Base-by-base conservation (phyloP, 2,797 vertebrate genomes). In the Sebastes ruberrimus region DNA sequence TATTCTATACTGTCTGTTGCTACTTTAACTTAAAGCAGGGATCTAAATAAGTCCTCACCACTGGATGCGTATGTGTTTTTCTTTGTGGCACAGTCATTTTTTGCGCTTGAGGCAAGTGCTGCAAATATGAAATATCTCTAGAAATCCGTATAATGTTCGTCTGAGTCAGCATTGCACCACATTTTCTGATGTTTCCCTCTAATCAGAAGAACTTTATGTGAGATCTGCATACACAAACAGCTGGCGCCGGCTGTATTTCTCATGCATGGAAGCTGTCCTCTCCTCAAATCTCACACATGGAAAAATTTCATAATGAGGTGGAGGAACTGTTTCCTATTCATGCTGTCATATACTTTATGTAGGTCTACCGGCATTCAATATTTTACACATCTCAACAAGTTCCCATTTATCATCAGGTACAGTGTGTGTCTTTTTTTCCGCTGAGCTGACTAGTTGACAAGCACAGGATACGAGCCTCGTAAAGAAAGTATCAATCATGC, bases 401-500 rank as follows among this genome's bases (percentile, higher is more conserved):
- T 88, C 68, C 78, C 88, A 86, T 93, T 89, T 79, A 90, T 93
- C 88, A 89, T 85, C 75, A 75, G 82, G 85, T 84, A 69, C 84
- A 69, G 55, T 49, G 20, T 70, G 74, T 75, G 42, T 66, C 57
- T 70, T 53, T 71, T 76, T 86, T n/a, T 1, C 71, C 76, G 78
- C 84, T 86, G 89, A 91, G 86, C 68, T 79, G 83, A 89, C 87
- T 69, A 25, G 78, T 80, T 86, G 89, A 92, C 86, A 84, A 86
- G 76, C 80, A 53, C 64, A 71, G 75, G 82, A 81, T 69, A 64
- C 56, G 20, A 53, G 70, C 33, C 49, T 78, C 11, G 23, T 87
- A 73, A 88, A 83, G 79, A 80, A 82, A 82, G 77, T 88, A 94
- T 92, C 87, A 89, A 88, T 93, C 88, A 88, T 74, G 59, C 66